Conservation (phyloP, 35 echinoderm and acorn worm genomes). For the Hemicentrotus pulcherrimus region DNA sequence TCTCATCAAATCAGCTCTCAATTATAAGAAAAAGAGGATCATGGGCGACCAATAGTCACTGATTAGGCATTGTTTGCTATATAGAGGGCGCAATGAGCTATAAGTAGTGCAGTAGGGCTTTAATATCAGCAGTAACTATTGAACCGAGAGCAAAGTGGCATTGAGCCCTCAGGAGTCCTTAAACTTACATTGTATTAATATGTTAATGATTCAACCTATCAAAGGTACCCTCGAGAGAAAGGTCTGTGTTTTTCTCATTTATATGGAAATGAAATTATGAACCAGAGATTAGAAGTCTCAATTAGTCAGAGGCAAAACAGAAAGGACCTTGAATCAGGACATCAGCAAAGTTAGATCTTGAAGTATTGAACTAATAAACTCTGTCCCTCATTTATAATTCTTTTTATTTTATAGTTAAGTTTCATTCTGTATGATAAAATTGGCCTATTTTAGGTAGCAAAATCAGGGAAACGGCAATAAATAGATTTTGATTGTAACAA, state of each 20-base stretch:
- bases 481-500: neutral
- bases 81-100: no score
- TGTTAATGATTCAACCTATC: neutral
- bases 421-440: no score
- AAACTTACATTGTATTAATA: neutral
- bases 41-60: no score
- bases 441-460: no score
- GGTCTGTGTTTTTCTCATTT: neutral
- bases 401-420: no score
- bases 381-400: no score
- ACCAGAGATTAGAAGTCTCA: neutral
- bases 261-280: conserved; percentile 14
- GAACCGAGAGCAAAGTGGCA: neutral
- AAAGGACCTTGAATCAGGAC: neutral
- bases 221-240: neutral
- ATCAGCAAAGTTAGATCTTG: neutral
- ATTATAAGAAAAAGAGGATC: no score
- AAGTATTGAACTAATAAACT: neutral
- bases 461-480: neutral
- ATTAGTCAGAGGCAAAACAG: neutral
- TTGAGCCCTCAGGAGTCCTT: neutral
- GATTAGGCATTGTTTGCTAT: no score
- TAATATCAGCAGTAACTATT: neutral
- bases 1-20: no score
- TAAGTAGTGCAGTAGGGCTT: no score